Evolutionary conservation across 1,140 invertebrate species (phyloP).

Genomic region (Polypedilum vanderplanki): DNA sequence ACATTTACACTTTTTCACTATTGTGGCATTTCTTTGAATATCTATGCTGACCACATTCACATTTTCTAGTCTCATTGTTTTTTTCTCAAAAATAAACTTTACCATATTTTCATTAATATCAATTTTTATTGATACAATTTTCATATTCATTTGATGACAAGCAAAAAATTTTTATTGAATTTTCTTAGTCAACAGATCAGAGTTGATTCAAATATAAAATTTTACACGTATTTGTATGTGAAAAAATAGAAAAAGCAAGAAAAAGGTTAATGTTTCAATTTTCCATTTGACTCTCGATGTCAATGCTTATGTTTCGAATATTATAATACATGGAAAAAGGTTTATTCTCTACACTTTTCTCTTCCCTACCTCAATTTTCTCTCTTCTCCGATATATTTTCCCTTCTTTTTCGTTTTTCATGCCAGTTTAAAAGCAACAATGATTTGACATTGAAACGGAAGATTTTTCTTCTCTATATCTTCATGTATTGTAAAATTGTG

Average conservation of each 20-base stretch:
- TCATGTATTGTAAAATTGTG: background rate
- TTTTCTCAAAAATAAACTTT: background rate
- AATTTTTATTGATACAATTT: background rate
- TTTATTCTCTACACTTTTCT: background rate
- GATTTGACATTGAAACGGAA: conserved; percentile 27
- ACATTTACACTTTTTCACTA: background rate
- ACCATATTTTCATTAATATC: conserved; percentile 8
- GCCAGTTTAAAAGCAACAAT: conserved; percentile 1
- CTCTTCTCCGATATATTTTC: background rate
- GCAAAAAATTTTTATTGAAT: background rate
- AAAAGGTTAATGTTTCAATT: conserved; percentile 28
- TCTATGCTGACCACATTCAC: no score
- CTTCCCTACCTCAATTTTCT: background rate
- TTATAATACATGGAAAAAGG: background rate
- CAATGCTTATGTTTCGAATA: background rate
- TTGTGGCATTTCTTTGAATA: background rate
- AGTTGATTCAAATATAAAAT: background rate
- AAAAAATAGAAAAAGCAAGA: background rate
- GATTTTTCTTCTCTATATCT: background rate
- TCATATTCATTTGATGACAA: background rate
- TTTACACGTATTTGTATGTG: background rate
- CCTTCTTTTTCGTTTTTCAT: background rate
- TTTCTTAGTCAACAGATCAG: background rate
- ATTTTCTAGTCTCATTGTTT: background rate
- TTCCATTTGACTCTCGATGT: conserved; percentile 15